Percentiles rank a stretch among this genome's conserved stretches.
These are phyloP conservation scores for Agapostemon virescens DNA, from an alignment of 2,888 invertebrate species.

Conservation along the genomic window DNA sequence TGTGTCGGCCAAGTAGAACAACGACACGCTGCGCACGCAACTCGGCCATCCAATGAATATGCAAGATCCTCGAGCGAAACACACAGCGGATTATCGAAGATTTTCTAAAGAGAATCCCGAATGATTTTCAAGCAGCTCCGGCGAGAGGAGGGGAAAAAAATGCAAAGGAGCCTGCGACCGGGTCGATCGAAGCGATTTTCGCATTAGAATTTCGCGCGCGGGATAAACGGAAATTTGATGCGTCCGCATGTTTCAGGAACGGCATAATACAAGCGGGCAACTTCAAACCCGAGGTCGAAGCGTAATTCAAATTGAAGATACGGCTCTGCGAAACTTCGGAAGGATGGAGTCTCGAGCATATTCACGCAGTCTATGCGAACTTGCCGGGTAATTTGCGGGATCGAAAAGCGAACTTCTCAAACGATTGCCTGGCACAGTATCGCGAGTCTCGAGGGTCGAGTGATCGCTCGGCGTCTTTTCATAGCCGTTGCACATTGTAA, in stretches of 20 bases:
- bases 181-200: not conserved
- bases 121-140: not conserved
- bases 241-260: not conserved
- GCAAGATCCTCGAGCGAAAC: not conserved
- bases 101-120: conserved; percentile 1
- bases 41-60: not conserved
- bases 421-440: not conserved
- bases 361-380: not conserved
- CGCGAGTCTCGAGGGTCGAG: not conserved
- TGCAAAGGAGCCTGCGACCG: not conserved
- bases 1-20: not conserved
- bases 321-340: not conserved
- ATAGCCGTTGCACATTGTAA: not conserved
- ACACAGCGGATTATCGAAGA: not conserved
- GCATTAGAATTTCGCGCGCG: not conserved
- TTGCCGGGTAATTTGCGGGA: not conserved
- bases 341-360: not conserved
- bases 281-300: not conserved
- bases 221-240: not conserved
- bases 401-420: not conserved
- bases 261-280: not conserved
- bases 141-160: not conserved
- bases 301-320: not conserved
- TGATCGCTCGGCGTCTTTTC: not conserved
- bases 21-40: not conserved